These are phyloP conservation scores for Autographa pulchrina DNA, from an alignment of 2,888 invertebrate species.

Conservation along the genomic window DNA sequence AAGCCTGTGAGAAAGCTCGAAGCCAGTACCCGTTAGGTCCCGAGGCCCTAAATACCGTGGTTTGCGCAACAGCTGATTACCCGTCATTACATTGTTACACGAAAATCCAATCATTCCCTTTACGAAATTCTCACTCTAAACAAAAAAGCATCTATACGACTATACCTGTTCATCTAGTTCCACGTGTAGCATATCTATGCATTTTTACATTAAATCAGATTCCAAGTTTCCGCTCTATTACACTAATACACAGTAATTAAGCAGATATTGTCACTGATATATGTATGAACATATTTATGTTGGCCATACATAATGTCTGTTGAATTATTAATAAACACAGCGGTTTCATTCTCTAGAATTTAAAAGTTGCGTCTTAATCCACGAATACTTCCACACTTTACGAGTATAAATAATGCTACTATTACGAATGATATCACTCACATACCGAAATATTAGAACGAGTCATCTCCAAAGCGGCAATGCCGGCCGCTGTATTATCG, in stretches of 20 bases:
- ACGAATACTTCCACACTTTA: conserved; percentile 20
- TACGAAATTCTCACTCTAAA: conserved; percentile 32
- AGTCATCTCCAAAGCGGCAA: conserved; percentile 70
- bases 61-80: conserved; percentile 63
- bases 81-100: conserved; percentile 60
- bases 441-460: conserved; percentile 67
- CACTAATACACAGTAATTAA: conserved; percentile 28
- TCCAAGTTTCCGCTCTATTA: conserved; percentile 26
- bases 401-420: conserved; percentile 49
- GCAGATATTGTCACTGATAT: conserved; percentile 39
- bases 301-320: conserved; percentile 5
- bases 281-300: conserved; percentile 8
- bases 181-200: conserved; percentile 33
- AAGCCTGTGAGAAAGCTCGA: conserved; percentile 44
- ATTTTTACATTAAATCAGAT: conserved; percentile 17
- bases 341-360: conserved; percentile 17
- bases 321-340: conserved; percentile 30
- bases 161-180: neutral
- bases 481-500: conserved; percentile 81
- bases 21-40: conserved; percentile 59
- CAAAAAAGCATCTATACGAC: conserved; percentile 1
- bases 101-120: conserved; percentile 53
- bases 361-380: neutral
- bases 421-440: conserved; percentile 77
- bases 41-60: conserved; percentile 56